A percentile compares a stretch with the other conserved stretches of the same genome.
Evolutionary conservation across 2,888 invertebrate species (phyloP).

Genomic region (Drymonia ruficornis): DNA sequence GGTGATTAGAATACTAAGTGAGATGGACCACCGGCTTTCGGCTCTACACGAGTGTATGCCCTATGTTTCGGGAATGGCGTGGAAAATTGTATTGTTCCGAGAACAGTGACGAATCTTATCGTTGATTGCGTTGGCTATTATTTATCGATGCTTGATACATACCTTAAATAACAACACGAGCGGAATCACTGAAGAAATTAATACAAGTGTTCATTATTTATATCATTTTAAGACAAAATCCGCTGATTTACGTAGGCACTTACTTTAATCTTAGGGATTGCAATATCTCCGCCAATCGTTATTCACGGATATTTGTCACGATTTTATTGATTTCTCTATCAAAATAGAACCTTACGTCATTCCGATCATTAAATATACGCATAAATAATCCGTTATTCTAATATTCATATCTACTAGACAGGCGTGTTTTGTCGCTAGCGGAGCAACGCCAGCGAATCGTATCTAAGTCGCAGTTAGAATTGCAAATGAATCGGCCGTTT

Average conservation of each 20-base stretch:
- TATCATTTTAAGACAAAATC: too few relatives aligned
- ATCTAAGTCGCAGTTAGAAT: constrained; percentile 77
- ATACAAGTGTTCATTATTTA: too few relatives aligned
- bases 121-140: not conserved
- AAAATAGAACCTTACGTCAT: constrained; percentile 1
- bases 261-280: too few relatives aligned
- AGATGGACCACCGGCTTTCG: constrained; percentile 71
- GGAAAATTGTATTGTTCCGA: constrained; percentile 46
- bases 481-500: constrained; percentile 84
- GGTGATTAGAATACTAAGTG: constrained; percentile 72
- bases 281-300: not conserved
- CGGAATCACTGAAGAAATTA: not conserved
- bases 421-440: constrained; percentile 35
- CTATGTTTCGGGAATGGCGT: constrained; percentile 35
- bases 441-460: constrained; percentile 50
- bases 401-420: constrained; percentile 18
- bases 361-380: not conserved
- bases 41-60: constrained; percentile 35
- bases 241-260: too few relatives aligned
- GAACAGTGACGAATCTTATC: constrained; percentile 24
- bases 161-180: too few relatives aligned
- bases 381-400: constrained; percentile 22
- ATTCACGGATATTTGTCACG: not conserved
- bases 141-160: not conserved
- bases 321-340: not conserved